Evolutionary conservation across 2,888 invertebrate genomes (phyloP), one percentile per base, ranked within the genome.

Genomic region (Darwinula stevensoni): DNA sequence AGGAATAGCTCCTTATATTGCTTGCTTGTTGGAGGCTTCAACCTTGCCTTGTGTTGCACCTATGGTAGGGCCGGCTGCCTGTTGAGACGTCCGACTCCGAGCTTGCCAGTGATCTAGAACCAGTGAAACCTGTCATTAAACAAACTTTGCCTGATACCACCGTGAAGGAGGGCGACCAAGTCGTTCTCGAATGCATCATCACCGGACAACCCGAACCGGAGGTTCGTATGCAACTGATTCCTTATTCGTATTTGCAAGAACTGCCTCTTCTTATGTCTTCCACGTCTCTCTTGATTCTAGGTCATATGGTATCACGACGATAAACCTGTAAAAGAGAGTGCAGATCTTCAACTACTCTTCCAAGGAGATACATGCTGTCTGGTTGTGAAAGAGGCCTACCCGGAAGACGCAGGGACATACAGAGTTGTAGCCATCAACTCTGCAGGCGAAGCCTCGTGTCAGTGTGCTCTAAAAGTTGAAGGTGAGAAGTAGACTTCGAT

Each of bases 161-260:
- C 3, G 62, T 65, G 17, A 58, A 60, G 33, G 72, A 75, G 49
- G 70, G 71, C 11, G 63, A 62, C 31, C 59, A 63, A 15, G 61
- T 67, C 4, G 56, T 66, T 22, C 48, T 74, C 37, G 72, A 73
- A 43, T 71, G 71, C 44, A 61, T 72, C 22, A 73, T 76, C 38
- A 60, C 71, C 27, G 75, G 73, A 2, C 67, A 69, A 42, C 75
- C 75, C 1, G 71, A 72, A 46, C 75, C 76, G 1, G 70, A 72
- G 56, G 71, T 74, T 42, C 44, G 42, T 17, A 11, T 11, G 14
- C 32, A 30, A 5, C 4, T 16, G 4, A 16, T 3, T 2, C 17
- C 14, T 16, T 4, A 13, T 9, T 2, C 16, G 4, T 30, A 11
- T 4, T 4, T 15, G 11, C 4, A 11, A 13, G 11, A 4, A 32